Conservation (phyloP, 2,888 invertebrate genomes). For the Eupithecia exiguata region DNA sequence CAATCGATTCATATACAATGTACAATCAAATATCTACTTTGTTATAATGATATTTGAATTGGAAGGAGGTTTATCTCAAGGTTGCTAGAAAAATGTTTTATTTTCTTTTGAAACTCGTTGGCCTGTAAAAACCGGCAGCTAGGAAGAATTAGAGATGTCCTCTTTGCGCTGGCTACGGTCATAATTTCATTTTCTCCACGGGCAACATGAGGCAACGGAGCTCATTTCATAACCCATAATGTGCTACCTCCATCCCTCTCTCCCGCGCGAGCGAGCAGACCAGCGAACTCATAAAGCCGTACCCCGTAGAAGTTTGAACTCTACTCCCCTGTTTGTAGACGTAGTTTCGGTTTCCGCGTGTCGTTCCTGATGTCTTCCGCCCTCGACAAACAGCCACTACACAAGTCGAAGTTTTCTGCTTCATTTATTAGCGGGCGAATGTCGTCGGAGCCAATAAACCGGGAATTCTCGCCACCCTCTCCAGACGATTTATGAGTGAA, state of each 20-base stretch:
- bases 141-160: constrained; percentile 62
- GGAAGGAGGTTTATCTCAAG: neutral
- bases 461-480: constrained; percentile 72
- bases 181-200: constrained; percentile 79
- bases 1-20: neutral
- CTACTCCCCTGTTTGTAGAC: constrained; percentile 57
- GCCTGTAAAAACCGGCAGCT: constrained; percentile 48
- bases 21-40: neutral
- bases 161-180: constrained; percentile 71
- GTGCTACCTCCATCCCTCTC: constrained; percentile 59
- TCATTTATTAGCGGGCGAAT: constrained; percentile 80
- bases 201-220: constrained; percentile 75
- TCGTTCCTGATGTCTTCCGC: constrained; percentile 65
- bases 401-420: constrained; percentile 80
- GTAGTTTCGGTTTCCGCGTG: constrained; percentile 60
- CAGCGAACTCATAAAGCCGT: constrained; percentile 54
- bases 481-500: constrained; percentile 79
- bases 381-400: constrained; percentile 70
- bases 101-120: constrained; percentile 48
- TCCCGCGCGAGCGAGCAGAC: constrained; percentile 54
- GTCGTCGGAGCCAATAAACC: constrained; percentile 78
- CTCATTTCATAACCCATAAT: constrained; percentile 82
- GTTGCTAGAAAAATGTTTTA: constrained; percentile 4
- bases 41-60: neutral
- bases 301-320: constrained; percentile 66